Evolutionary conservation across 2,888 invertebrate genomes (phyloP).

Genomic region (Nasonia oneida): DNA sequence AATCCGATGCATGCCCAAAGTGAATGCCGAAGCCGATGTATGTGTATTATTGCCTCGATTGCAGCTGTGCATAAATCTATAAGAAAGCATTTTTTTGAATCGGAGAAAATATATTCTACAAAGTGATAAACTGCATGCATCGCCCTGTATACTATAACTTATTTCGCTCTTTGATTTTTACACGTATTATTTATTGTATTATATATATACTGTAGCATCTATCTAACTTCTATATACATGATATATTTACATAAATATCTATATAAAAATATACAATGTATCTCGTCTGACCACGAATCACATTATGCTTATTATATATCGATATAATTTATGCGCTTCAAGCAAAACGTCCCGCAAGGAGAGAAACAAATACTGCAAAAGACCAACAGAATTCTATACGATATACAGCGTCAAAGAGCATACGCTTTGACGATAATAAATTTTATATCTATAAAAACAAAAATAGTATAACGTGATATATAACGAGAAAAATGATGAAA

Average conservation of each 20-base stretch:
- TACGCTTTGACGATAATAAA: conserved; percentile 27
- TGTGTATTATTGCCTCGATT: conserved; percentile 53
- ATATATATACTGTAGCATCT: conserved; percentile 10
- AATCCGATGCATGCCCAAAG: conserved; percentile 63
- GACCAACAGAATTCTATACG: background rate
- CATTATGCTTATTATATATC: conserved; percentile 9
- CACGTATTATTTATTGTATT: background rate
- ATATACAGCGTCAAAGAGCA: background rate
- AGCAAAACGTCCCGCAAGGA: conserved; percentile 57
- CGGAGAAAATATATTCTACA: background rate
- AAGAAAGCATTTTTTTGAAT: background rate
- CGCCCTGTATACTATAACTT: background rate
- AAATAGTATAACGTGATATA: background rate
- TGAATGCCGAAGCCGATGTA: conserved; percentile 66
- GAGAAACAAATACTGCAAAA: conserved; percentile 39
- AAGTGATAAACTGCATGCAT: conserved; percentile 62
- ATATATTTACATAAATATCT: conserved; percentile 27
- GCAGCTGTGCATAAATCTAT: conserved; percentile 32
- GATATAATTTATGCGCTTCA: conserved; percentile 18
- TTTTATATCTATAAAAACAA: background rate
- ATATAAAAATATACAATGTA: too few species aligned
- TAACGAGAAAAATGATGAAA: background rate
- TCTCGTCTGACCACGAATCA: background rate
- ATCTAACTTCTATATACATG: conserved; percentile 26
- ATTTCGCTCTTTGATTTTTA: conserved; percentile 17